Evolutionary conservation across 2,113 vertebrate species (phyloP), one percentile per base, ranked within the genome.

Genomic region (Prochilodus magdalenae): DNA sequence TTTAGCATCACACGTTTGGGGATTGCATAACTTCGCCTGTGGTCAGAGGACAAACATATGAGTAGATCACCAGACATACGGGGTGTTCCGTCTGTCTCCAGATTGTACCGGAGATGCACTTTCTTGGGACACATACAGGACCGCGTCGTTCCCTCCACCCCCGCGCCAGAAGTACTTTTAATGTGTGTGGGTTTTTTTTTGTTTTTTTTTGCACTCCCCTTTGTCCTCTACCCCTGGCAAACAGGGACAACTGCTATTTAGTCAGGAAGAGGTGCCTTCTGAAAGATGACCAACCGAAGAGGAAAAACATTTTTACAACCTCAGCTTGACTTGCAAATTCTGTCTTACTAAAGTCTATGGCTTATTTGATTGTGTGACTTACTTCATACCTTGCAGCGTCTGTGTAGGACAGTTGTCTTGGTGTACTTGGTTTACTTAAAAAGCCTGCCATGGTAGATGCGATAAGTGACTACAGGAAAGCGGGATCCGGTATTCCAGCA

Each of bases 21-120:
- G 73, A 83, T 85, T 84, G 70, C 74, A 67, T 77, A 83, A 83
- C 63, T 83, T 63, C 77, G 73, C 76, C 77, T 79, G 67, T 6
- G 69, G 83, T 82, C 6, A 44, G 47, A 74, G 73, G 76, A 79
- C 20, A 55, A 55, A 81, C n/a, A 33, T 71, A 75, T 15, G 73
- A 59, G 72, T 67, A 63, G 82, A 81, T 57, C 85, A 83, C 51
- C 71, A 86, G 79, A 89, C 81, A 89, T 82, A 86, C 3, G 15
- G 53, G 55, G 60, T 80, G 84, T 87, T 90, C 79, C 83, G 47
- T 59, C 53, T 83, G 75, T 49, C 75, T 72, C 33, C 69, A 76
- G 80, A 73, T 78, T 62, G 69, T n/a, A 59, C 73, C 63, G 81
- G 71, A 67, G 73, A 81, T 81, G 40, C 79, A 83, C 59, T 81